These are phyloP conservation scores for Clarias macrocephalus DNA, from an alignment of 2,113 vertebrate genomes.

Conservation along the genomic window DNA sequence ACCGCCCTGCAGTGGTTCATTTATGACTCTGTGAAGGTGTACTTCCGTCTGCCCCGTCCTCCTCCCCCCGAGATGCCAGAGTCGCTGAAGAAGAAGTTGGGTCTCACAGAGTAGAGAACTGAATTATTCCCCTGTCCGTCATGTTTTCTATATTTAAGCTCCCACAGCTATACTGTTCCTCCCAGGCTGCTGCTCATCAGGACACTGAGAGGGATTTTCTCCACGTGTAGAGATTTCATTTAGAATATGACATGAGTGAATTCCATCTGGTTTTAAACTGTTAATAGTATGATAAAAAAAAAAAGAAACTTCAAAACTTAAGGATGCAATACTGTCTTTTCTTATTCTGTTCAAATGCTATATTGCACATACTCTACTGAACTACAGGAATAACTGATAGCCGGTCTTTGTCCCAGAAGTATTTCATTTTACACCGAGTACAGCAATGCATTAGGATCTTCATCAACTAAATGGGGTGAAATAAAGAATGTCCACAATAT, in stretches of 20 bases:
- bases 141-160: slow-evolving; percentile 59
- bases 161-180: slow-evolving; percentile 10
- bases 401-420: not conserved
- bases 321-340: not conserved
- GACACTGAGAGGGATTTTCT: slow-evolving; percentile 23
- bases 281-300: slow-evolving; percentile 42
- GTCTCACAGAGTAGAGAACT: slow-evolving; percentile 80
- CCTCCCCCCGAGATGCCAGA: slow-evolving; percentile 99
- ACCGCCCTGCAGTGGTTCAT: slow-evolving; percentile 99
- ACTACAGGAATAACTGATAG: not conserved
- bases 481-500: slow-evolving; percentile 34
- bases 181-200: slow-evolving; percentile 31
- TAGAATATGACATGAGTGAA: slow-evolving; percentile 43
- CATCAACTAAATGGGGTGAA: slow-evolving; percentile 24
- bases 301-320: slow-evolving; percentile 35
- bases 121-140: slow-evolving; percentile 1
- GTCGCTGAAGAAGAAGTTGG: slow-evolving; percentile 98
- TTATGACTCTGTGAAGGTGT: slow-evolving; percentile 98
- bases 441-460: slow-evolving; percentile 5
- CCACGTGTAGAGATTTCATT: slow-evolving; percentile 12
- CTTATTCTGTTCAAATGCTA: slow-evolving; percentile 7
- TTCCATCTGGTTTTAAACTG: slow-evolving; percentile 48
- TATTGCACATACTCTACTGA: slow-evolving; percentile 25
- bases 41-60: slow-evolving; percentile 95
- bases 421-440: not conserved